phyloP scores from a whole-genome alignment of 1,140 invertebrate genomes.

The Coenobita brevimanus region DNA sequence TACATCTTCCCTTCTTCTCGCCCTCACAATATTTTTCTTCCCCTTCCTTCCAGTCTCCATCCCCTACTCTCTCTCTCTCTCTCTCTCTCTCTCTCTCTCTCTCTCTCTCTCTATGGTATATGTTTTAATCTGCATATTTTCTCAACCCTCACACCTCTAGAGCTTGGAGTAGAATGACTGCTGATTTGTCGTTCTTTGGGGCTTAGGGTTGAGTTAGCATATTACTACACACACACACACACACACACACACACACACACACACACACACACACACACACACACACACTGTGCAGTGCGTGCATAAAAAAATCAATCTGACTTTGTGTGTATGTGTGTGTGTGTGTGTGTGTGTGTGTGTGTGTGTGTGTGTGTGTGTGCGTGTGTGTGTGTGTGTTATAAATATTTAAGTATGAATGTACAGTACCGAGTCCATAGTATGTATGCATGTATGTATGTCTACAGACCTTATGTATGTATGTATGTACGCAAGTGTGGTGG shows the following conservation, averaged over 20 bases:
- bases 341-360: not conserved
- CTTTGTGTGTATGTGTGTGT: not conserved
- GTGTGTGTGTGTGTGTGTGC: not conserved
- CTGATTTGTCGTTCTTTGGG: not conserved
- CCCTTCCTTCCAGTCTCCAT: not conserved
- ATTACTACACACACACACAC: too few species aligned
- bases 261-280: not conserved
- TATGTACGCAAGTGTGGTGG: too few species aligned
- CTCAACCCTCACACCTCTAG: too few species aligned
- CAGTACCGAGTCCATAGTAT: too few species aligned
- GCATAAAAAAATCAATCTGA: not conserved
- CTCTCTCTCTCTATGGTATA: too few species aligned
- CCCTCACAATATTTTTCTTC: not conserved
- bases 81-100: too few species aligned
- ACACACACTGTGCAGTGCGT: too few species aligned
- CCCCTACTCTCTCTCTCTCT: too few species aligned
- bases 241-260: slow-evolving; percentile 1
- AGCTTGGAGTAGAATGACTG: not conserved
- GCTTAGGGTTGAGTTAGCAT: not conserved
- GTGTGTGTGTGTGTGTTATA: too few species aligned
- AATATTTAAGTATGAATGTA: too few species aligned
- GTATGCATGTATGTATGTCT: too few species aligned
- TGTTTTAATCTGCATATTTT: not conserved
- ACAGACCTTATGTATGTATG: too few species aligned
- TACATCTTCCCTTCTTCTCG: not conserved